Conservation (phyloP, 2,113 vertebrate species). For the Galemys pyrenaicus region DNA sequence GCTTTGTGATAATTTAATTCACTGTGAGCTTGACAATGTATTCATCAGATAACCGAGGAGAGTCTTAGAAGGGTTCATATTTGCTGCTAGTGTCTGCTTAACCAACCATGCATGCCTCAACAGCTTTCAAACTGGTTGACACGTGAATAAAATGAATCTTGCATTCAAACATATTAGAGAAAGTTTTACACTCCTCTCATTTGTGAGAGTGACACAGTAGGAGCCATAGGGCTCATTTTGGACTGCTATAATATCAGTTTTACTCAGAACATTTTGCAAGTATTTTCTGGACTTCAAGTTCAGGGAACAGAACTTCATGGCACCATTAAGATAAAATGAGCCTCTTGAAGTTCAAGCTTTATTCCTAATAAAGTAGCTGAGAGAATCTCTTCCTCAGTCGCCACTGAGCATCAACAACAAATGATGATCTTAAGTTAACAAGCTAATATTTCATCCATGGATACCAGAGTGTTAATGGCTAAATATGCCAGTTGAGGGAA, state of each 20-base stretch:
- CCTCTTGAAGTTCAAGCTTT: slow-evolving; percentile 68
- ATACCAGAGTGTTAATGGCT: slow-evolving; percentile 87
- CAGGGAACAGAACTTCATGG: slow-evolving; percentile 19
- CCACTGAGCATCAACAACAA: slow-evolving; percentile 83
- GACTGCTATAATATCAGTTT: slow-evolving; percentile 56
- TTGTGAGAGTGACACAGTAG: not conserved
- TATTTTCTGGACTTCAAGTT: not conserved
- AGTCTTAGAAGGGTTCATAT: not conserved
- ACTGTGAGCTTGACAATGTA: not conserved
- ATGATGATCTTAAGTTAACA: slow-evolving; percentile 87
- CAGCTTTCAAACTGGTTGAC: not conserved
- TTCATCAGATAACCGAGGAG: slow-evolving; percentile 24
- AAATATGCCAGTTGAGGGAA: slow-evolving; percentile 86
- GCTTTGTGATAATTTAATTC: slow-evolving; percentile 32
- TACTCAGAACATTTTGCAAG: not conserved
- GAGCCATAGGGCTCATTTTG: slow-evolving; percentile 61
- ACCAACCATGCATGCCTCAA: slow-evolving; percentile 15
- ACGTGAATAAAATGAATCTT: slow-evolving; percentile 68
- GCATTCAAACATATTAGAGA: slow-evolving; percentile 21
- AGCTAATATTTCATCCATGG: slow-evolving; percentile 90
- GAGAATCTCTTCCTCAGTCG: slow-evolving; percentile 77
- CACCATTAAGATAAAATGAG: slow-evolving; percentile 65
- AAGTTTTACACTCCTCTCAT: slow-evolving; percentile 52
- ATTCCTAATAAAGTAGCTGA: slow-evolving; percentile 78
- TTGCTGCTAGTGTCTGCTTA: slow-evolving; percentile 42